Percentiles rank a stretch among this genome's conserved stretches.
Evolutionary conservation across 2,888 invertebrate genomes (phyloP).

Genomic region (Cylindroiulus punctatus): DNA sequence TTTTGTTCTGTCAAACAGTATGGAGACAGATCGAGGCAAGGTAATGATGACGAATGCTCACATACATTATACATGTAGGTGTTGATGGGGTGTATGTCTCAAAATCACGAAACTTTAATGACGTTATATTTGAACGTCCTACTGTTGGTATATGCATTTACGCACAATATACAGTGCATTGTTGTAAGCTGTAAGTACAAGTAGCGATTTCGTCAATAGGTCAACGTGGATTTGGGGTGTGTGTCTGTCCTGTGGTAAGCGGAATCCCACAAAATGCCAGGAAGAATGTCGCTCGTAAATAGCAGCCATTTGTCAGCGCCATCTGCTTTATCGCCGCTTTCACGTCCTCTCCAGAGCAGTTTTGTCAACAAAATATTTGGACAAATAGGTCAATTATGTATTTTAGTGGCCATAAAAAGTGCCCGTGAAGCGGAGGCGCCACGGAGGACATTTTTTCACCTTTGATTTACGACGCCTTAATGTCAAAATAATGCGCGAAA

Average conservation of each 20-base stretch:
- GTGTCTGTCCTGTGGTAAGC: not conserved
- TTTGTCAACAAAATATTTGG: conserved; percentile 38
- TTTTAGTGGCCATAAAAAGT: conserved; percentile 32
- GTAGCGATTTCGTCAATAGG: too few species aligned
- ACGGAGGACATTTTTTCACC: conserved; percentile 27
- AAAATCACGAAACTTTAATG: too few species aligned
- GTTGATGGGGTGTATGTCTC: too few species aligned
- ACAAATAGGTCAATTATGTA: conserved; percentile 34
- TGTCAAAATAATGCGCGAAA: not conserved
- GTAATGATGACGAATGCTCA: too few species aligned
- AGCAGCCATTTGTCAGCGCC: not conserved
- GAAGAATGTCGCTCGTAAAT: not conserved
- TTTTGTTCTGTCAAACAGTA: too few species aligned
- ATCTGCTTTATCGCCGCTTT: not conserved
- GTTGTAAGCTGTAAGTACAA: too few species aligned
- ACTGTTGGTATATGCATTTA: too few species aligned
- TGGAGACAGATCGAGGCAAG: too few species aligned
- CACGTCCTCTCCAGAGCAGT: not conserved
- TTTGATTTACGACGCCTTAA: conserved; percentile 16
- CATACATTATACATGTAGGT: too few species aligned
- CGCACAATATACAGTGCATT: too few species aligned
- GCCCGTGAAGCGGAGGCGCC: not conserved
- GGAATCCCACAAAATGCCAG: not conserved
- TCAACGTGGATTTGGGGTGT: too few species aligned
- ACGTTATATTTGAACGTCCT: too few species aligned